Percentiles rank a stretch among this genome's conserved stretches.
These are phyloP conservation scores for Gonatopus flavifemur DNA, from an alignment of 1,140 invertebrate species.

Conservation along the genomic window DNA sequence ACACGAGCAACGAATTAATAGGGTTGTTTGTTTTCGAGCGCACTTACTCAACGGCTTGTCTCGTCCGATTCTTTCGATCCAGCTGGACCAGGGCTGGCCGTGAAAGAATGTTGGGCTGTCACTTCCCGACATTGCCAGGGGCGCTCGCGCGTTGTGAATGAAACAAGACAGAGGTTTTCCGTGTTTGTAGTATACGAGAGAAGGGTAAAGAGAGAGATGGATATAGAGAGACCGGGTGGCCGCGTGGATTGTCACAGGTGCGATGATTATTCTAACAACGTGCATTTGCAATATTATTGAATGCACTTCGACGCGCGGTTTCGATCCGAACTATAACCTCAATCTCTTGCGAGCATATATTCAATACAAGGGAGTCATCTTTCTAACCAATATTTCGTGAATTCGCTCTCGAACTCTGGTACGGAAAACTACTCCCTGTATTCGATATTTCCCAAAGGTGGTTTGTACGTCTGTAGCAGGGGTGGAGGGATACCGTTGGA, in stretches of 20 bases:
- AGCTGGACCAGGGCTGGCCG: slow-evolving; percentile 57
- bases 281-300: no score
- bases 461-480: no score
- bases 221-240: slow-evolving; percentile 17
- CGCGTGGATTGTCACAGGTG: slow-evolving; percentile 31
- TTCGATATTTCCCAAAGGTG: no score
- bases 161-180: slow-evolving; percentile 34
- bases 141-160: slow-evolving; percentile 38
- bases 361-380: no score
- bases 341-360: no score
- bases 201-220: slow-evolving; percentile 23
- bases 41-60: slow-evolving; percentile 56
- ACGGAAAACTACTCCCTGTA: no score
- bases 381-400: no score
- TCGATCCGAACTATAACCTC: no score
- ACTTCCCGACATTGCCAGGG: slow-evolving; percentile 56
- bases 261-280: no score
- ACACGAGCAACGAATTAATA: slow-evolving; percentile 17
- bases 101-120: slow-evolving; percentile 59
- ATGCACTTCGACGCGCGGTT: no score
- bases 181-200: slow-evolving; percentile 1
- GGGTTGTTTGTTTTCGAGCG: slow-evolving; percentile 16
- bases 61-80: slow-evolving; percentile 55
- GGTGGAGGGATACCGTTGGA: no score
- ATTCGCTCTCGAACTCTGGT: no score